Base-by-base conservation (phyloP, 92 coral and sea anemone genomes). In the Epizoanthus rinbou region DNA sequence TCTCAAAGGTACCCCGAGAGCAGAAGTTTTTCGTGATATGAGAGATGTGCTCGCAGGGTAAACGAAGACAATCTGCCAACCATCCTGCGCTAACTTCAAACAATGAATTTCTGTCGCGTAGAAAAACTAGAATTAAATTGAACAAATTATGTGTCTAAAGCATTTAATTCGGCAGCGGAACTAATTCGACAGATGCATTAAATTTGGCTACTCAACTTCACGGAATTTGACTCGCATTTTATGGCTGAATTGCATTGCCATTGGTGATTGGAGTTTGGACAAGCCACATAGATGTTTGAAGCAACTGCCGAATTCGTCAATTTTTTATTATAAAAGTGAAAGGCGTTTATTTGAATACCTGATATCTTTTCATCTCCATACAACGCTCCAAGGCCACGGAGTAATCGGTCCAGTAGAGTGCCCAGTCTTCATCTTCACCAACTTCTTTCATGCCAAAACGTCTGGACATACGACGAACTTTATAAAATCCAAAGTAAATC, bases 391-490 rank as follows among this genome's bases (percentile, higher is more conserved):
- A 72, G 18, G 99, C 98, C 37, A 96, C 97, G 19, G 99, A 94
- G 47, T 91, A 91, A 84, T 96, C 99, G 3, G 97, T 91, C 99
- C 99, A 96, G 35, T 86, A 94, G 23, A 96, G 87, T 22, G 98
- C 85, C 99, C 99, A 96, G 24, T 96, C 99, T 67, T 96, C 99
- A n/a, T 96, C 99, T 35, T 96, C 99, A 0, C 99, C 99, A 6
- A 94, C 99, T 54, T 96, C 99, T 65, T 89, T 94, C 99, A 96
- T 96, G 14, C 98, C 99, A 76, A 96, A 96, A 50, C 98, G 89
- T 78, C 90, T 96, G 35, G 97, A 82, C 17, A 94, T 98, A 53
- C 99, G 83, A 18, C 99, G 99, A 83, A 96, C 99, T 96, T 73
- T 15, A 81, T 50, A 33, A 80, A 62, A 53, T 35, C 65, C 56